Conservation (phyloP, 2,113 vertebrate species). For the Rousettus leschenaultii region DNA sequence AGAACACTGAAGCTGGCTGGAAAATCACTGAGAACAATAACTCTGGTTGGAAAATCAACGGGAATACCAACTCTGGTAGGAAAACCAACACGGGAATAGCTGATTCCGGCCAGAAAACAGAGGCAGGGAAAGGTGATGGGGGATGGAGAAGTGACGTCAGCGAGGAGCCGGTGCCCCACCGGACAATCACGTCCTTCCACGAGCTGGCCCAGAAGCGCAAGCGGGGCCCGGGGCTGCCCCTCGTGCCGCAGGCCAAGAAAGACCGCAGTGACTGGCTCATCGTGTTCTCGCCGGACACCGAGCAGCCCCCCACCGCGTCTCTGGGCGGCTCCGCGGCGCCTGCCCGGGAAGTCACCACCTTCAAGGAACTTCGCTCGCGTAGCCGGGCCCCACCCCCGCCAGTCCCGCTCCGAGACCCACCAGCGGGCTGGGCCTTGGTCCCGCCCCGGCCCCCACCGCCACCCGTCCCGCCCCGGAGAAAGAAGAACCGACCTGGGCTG, state of each 20-base stretch:
- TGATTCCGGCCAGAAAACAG: conserved; percentile 19
- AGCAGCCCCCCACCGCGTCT: conserved; percentile 79
- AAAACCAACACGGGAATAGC: background rate
- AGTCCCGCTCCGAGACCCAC: conserved; percentile 52
- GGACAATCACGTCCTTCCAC: conserved; percentile 90
- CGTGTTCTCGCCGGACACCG: conserved; percentile 92
- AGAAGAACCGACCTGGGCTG: conserved; percentile 83
- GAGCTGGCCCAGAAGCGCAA: conserved; percentile 92
- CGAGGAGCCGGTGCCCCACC: conserved; percentile 63
- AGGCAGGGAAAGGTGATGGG: conserved; percentile 39
- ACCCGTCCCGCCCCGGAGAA: conserved; percentile 83
- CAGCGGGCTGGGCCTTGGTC: conserved; percentile 64
- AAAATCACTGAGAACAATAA: conserved; percentile 46
- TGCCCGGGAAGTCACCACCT: conserved; percentile 90
- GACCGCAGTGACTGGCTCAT: conserved; percentile 95
- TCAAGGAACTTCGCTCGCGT: conserved; percentile 92
- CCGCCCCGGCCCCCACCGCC: conserved; percentile 71
- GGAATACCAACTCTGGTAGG: conserved; percentile 22
- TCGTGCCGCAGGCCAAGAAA: conserved; percentile 82
- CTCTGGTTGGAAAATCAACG: conserved; percentile 20
- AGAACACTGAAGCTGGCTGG: conserved; percentile 46
- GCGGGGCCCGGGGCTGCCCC: conserved; percentile 65
- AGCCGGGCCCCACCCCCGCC: conserved; percentile 75
- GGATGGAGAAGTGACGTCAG: conserved; percentile 69
- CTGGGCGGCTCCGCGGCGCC: conserved; percentile 64